phyloP scores from a whole-genome alignment of 2,797 vertebrate species.

The Siniperca undulata region DNA sequence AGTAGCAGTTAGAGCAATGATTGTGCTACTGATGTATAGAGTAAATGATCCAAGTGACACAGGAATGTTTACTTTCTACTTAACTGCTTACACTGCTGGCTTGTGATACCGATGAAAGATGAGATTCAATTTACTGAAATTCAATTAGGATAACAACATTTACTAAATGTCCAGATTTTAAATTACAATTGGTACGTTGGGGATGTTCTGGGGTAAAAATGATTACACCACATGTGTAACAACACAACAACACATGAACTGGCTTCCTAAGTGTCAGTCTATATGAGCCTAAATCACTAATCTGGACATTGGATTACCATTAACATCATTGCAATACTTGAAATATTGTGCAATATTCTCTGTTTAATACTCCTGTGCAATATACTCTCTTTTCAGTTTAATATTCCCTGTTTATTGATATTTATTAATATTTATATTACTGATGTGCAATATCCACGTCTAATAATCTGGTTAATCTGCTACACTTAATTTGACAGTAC shows the following conservation, averaged over 20 bases:
- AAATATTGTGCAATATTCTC: too few species aligned
- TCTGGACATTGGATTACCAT: too few species aligned
- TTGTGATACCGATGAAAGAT: slow-evolving; percentile 10
- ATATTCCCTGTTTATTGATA: too few species aligned
- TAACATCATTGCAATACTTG: too few species aligned
- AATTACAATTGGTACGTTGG: slow-evolving; percentile 6
- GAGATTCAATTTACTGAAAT: slow-evolving; percentile 22
- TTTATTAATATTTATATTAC: too few species aligned
- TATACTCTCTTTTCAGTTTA: too few species aligned
- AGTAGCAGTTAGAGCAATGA: not conserved
- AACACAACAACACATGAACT: not conserved
- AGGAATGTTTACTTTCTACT: slow-evolving; percentile 9
- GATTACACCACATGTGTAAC: not conserved
- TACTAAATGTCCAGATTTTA: slow-evolving; percentile 26
- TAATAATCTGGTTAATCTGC: too few species aligned
- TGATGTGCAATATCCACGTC: too few species aligned
- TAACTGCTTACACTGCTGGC: not conserved
- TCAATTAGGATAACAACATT: slow-evolving; percentile 21
- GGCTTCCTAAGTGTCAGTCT: not conserved
- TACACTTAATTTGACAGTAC: too few species aligned
- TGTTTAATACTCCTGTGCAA: too few species aligned
- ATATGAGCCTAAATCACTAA: not conserved
- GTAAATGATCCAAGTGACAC: slow-evolving; percentile 32
- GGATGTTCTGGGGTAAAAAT: not conserved
- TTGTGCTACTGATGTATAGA: slow-evolving; percentile 12